A percentile compares a stretch with the other conserved stretches of the same genome.
phyloP scores from a whole-genome alignment of 2,797 vertebrate species.

The Threskiornis aethiopicus region DNA sequence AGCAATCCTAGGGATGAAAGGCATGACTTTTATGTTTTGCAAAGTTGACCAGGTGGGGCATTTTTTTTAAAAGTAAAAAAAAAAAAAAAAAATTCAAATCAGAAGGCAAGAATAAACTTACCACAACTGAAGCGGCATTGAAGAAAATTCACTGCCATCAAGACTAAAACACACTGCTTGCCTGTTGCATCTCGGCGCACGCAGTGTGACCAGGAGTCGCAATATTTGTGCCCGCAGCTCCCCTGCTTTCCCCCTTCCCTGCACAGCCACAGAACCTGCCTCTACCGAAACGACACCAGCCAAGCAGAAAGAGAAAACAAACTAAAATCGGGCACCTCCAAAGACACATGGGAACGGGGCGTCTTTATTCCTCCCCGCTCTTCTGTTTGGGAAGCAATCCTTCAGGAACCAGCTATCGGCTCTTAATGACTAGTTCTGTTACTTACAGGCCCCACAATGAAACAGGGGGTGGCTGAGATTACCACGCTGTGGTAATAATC shows the following conservation, averaged over 20 bases:
- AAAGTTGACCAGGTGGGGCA: background rate
- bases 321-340: background rate
- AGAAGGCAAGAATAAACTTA: background rate
- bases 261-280: background rate
- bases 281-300: background rate
- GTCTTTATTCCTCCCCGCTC: background rate
- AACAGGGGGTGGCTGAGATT: conserved; percentile 30
- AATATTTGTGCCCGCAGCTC: background rate
- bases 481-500: conserved; percentile 19
- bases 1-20: background rate
- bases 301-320: background rate
- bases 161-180: background rate
- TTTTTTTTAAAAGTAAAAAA: too few relatives aligned
- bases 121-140: background rate
- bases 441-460: background rate
- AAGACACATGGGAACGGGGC: background rate
- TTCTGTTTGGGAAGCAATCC: background rate
- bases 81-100: background rate
- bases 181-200: accelerated
- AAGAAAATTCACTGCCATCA: background rate
- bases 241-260: background rate
- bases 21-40: background rate
- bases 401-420: conserved; percentile 1
- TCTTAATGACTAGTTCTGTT: background rate
- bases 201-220: accelerated